Evolutionary conservation across 2,113 vertebrate genomes (phyloP), one percentile per base, ranked within the genome.

Genomic region (Thinocorus orbignyianus): DNA sequence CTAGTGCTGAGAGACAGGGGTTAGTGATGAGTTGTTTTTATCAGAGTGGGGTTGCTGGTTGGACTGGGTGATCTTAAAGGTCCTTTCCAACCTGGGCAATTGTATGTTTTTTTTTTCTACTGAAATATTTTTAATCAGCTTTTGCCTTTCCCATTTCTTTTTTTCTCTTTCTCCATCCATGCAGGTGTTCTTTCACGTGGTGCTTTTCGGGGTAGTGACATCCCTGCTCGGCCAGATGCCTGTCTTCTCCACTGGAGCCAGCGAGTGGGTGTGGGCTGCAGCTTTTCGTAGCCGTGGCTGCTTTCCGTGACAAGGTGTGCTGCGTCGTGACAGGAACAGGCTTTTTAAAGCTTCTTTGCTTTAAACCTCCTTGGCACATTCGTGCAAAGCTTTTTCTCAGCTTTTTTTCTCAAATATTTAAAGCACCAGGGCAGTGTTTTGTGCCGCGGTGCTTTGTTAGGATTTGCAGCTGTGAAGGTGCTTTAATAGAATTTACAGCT

Each of bases 401-500:
- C 58, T 79, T 65, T 81, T 79, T 81, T 33, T 64, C 28, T 54
- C 52, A 65, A 49, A 37, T 48, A 65, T 90, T 93, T 88, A 44
- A 89, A 91, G 81, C 1, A 6, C 74, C 2, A 61, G 42, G 85
- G 61, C 16, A 2, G 1, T 54, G 6, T 17, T 73, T 93, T 46
- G 85, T 82, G 31, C 81, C 0, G 6, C 66, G 76, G 61, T 37
- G 65, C 66, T 90, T 88, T 80, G 72, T 81, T 44, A 58, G 87
- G 84, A 41, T 85, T 85, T 90, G 94, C 94, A 95, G 95, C 91
- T 95, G 91, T 84, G 78, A 81, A 79, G 15, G 78, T 1, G 30
- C 89, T 94, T 89, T 71, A 46, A 82, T 89, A 80, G 81, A 91
- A 66, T 82, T 92, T 93, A 58, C 87, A 96, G 87, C 90, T 94